Evolutionary conservation across 2,888 invertebrate species (phyloP).

Genomic region (Suillia variegata): DNA sequence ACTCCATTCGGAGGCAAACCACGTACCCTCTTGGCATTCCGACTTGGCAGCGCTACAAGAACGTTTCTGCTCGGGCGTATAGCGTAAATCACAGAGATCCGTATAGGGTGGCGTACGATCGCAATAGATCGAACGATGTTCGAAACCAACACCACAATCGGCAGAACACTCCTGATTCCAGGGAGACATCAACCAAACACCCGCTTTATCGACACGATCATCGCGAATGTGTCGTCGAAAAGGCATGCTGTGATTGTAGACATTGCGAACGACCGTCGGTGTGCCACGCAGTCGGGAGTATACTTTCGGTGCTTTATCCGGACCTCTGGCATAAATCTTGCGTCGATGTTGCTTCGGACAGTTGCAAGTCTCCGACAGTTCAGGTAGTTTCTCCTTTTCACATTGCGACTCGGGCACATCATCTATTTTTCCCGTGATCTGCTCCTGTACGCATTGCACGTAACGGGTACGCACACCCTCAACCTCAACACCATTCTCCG

Average conservation of each 20-base stretch:
- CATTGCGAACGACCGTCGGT: conserved; percentile 22
- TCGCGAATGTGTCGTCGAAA: conserved; percentile 39
- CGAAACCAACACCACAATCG: conserved; percentile 73
- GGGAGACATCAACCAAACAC: conserved; percentile 53
- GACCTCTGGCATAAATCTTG: conserved; percentile 34
- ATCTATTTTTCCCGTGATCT: conserved; percentile 46
- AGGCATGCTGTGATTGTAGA: conserved; percentile 27
- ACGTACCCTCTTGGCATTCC: conserved; percentile 72
- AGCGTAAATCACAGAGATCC: conserved; percentile 65
- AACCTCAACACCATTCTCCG: conserved; percentile 20
- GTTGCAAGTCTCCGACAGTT: conserved; percentile 59
- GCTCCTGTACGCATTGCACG: conserved; percentile 69
- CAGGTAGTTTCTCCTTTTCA: conserved; percentile 62
- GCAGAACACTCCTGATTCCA: conserved; percentile 67
- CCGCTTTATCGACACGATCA: conserved; percentile 40
- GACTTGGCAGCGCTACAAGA: conserved; percentile 66
- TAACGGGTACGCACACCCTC: conserved; percentile 73
- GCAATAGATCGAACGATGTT: conserved; percentile 74
- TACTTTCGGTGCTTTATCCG: conserved; percentile 33
- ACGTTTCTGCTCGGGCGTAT: conserved; percentile 67
- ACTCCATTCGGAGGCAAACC: conserved; percentile 81
- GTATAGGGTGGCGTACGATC: conserved; percentile 66
- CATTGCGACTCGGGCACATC: conserved; percentile 68
- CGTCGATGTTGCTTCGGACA: conserved; percentile 43
- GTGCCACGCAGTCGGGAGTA: conserved; percentile 37